Conservation (phyloP, 2,113 vertebrate species). For the Calidris pugnax region DNA sequence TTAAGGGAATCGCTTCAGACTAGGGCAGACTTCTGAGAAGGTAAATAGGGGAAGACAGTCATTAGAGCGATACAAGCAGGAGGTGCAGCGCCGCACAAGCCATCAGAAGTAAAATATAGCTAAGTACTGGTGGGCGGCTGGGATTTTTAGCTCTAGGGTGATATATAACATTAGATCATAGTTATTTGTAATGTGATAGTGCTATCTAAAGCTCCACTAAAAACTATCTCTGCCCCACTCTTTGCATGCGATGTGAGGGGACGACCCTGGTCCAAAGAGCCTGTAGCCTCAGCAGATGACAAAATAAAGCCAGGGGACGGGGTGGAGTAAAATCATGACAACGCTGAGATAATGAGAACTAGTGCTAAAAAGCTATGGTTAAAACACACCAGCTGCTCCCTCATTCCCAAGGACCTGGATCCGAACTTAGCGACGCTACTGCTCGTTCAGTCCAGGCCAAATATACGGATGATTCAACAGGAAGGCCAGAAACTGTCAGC, state of each 20-base stretch:
- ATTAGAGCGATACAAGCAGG: constrained; percentile 15
- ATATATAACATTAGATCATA: constrained; percentile 57
- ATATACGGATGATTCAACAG: constrained; percentile 23
- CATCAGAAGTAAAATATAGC: constrained; percentile 48
- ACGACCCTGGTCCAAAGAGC: not conserved
- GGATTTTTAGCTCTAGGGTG: constrained; percentile 42
- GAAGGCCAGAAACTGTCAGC: constrained; percentile 30
- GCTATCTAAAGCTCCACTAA: constrained; percentile 9
- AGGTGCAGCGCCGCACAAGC: not conserved
- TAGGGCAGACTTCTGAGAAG: not conserved
- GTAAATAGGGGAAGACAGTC: constrained; percentile 26
- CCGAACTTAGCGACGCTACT: not conserved
- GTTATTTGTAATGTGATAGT: constrained; percentile 28
- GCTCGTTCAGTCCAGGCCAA: not conserved
- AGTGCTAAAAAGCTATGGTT: not conserved
- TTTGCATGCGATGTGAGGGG: not conserved
- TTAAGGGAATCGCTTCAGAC: constrained; percentile 6
- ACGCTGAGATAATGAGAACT: not conserved
- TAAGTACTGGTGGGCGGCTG: not conserved
- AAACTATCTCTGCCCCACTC: not conserved
- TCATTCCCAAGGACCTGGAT: not conserved
- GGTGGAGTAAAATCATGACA: not conserved
- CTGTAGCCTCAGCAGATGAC: constrained; percentile 5
- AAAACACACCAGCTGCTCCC: not conserved
- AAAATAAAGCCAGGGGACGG: not conserved